Evolutionary conservation across 2,113 vertebrate species (phyloP).

Genomic region (Pterocles gutturalis): DNA sequence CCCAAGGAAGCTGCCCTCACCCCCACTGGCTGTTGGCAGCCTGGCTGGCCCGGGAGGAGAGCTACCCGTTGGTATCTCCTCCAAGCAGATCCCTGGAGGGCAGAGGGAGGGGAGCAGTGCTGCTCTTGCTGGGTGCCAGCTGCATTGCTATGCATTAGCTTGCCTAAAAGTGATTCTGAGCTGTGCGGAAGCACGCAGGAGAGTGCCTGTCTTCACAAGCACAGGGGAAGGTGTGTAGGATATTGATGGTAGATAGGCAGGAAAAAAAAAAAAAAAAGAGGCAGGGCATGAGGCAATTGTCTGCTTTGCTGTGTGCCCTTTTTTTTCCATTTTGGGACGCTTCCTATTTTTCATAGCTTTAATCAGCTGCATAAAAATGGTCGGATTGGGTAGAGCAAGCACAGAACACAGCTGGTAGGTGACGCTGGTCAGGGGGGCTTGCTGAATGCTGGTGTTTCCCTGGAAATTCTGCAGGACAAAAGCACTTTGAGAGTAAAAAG

Average conservation of each 20-base stretch:
- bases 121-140: not conserved
- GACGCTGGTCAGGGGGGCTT: not conserved
- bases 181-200: not conserved
- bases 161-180: not conserved
- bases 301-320: not conserved
- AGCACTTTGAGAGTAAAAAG: not conserved
- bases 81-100: not conserved
- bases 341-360: not conserved
- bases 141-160: not conserved
- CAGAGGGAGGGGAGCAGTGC: not conserved
- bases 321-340: not conserved
- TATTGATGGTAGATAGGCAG: not conserved
- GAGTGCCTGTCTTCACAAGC: slow-evolving; percentile 19
- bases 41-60: not conserved
- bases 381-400: not conserved
- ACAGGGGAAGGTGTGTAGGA: not conserved
- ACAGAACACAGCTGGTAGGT: not conserved
- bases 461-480: not conserved
- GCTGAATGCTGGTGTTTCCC: not conserved
- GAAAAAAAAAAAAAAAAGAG: not conserved
- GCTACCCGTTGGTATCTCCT: not conserved
- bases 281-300: not conserved
- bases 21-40: not conserved
- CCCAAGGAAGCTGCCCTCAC: not conserved
- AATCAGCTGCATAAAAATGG: not conserved